Base-by-base conservation (phyloP, 2,888 invertebrate genomes). In the Chalcosyrphus nemorum region DNA sequence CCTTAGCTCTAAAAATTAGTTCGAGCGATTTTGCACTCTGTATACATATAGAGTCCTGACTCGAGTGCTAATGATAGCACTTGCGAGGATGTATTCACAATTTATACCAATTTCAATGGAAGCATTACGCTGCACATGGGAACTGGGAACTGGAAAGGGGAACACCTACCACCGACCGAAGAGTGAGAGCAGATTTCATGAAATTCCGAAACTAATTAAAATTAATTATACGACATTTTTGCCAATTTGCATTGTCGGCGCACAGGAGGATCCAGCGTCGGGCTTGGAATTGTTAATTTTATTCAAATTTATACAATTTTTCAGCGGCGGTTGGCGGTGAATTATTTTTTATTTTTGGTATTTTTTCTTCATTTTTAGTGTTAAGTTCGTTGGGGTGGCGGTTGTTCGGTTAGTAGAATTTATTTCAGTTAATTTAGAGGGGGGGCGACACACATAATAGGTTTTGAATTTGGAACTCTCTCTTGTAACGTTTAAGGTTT, bases 151-250 rank as follows among this genome's bases (percentile, higher is more conserved):
- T 13, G 1, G 9, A 7, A 9, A 9, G 32, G 7, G 7, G 32
- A 1, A 2, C 32, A 32, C 32, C 29, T 32, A 1, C 29, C 1
- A 24, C 9, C 50, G 32, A 32, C 11, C 19, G 17, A 52, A 47
- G 29, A 27, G 38, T 19, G 59, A 13, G 32, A n/a, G 9, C 72
- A 72, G 66, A 63, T 82, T 78, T 50, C 38, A 57, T 61, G 72
- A 63, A 72, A 82, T 75, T 80, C 80, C 63, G 80, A 84, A 84
- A 80, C 84, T 84, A 84, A 84, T 80, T 80, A 84, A 84, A 80
- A 80, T 84, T 80, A 80, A 84, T 84, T 84, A 70, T 78, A 59
- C 68, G 80, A 84, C 70, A 84, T 70, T 84, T 78, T 80, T 80
- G 80, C 68, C 68, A 82, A 74, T 80, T 84, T 84, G 78, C 80